Base-by-base conservation (phyloP, 2,113 vertebrate genomes). In the Brevimyrus niger region DNA sequence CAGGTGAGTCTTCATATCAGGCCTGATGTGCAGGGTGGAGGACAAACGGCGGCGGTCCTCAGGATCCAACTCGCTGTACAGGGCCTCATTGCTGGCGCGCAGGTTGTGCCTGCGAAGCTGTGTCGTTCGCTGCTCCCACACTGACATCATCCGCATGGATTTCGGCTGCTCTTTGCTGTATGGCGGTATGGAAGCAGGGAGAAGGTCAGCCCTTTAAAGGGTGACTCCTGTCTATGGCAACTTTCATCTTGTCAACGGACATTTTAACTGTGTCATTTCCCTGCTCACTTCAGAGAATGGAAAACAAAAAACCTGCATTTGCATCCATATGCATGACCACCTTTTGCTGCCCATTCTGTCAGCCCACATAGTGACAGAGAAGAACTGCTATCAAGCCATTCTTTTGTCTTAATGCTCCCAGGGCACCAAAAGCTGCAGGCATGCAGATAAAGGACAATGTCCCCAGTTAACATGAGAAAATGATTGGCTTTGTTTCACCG, bases 91-190 rank as follows among this genome's bases (percentile, higher is more conserved):
- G 95, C 98, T 99, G 13, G 96, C 93, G 65, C 97, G 96, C 90
- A 99, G 93, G 94, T 98, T 97, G 96, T 98, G 97, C 88, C 96
- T 95, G 80, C 98, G 96, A 88, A 99, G 97, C 94, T 98, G 97
- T 87, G 96, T 98, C 92, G 98, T 97, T 91, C 98, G 96, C 95
- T 99, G 98, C 94, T 99, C 98, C 98, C 98, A 99, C 35, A 99
- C 95, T 0, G 98, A 99, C 94, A 97, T 97, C 88, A 95, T 92
- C 94, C 98, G 98, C 84, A 96, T 94, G 2, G 97, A 94, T 13
- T 96, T 96, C 95, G 97, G 97, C 95, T 97, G 97, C 90, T 96
- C 96, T 93, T 97, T 99, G 94, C 98, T 99, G 92, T 55, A 91
- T 92, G 90, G 85, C 92, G 92, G 73, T 48, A 73, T 31, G 65